A percentile compares a stretch with the other conserved stretches of the same genome.
Conservation (phyloP, 2,113 vertebrate genomes). For the Cichladusa arquata region DNA sequence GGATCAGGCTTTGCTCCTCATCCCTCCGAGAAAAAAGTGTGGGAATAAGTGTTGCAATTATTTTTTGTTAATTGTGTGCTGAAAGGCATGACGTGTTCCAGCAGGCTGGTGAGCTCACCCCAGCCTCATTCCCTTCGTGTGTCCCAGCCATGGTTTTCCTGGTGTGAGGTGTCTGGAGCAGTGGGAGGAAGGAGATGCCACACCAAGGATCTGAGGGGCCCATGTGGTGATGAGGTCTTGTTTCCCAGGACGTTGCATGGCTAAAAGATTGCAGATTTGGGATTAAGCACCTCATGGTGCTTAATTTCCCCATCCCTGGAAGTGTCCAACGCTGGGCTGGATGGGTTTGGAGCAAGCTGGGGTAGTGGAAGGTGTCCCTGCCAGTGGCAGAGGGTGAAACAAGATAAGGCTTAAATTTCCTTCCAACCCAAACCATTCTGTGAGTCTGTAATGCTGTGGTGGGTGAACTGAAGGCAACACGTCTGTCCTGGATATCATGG, state of each 20-base stretch:
- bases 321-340: neutral
- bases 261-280: neutral
- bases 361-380: neutral
- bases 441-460: neutral
- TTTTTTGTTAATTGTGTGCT: neutral
- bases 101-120: neutral
- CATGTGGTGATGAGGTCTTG: neutral
- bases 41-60: neutral
- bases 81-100: fast-evolving
- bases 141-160: neutral
- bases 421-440: neutral
- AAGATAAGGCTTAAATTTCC: neutral
- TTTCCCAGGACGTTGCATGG: fast-evolving
- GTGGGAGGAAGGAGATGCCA: neutral
- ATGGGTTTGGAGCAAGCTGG: fast-evolving
- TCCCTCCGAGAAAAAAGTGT: neutral
- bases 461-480: fast-evolving
- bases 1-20: neutral
- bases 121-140: neutral
- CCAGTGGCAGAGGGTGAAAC: neutral
- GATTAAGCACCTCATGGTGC: neutral
- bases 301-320: neutral
- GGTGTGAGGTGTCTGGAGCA: neutral
- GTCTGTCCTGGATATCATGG: fast-evolving
- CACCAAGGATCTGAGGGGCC: neutral